Base-by-base conservation (phyloP, 2,113 vertebrate species). In the Raja brachyura region DNA sequence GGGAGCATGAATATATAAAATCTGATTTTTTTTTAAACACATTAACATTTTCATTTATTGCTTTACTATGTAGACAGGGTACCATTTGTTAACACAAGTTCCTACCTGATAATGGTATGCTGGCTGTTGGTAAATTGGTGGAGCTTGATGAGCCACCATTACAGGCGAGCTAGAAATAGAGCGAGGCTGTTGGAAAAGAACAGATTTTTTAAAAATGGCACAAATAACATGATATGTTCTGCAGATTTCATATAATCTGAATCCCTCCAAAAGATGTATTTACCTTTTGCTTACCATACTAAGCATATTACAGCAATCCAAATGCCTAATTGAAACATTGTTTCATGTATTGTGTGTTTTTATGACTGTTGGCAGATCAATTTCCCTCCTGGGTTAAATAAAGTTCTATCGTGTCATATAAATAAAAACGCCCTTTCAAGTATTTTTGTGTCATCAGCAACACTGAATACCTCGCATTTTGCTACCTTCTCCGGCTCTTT, bases 101-200 rank as follows among this genome's bases (percentile, higher is more conserved):
- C 74, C 94, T 96, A 97, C 97, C 97, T 97, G 97, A 92, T 96
- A 97, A 90, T 96, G 96, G 93, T 96, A 96, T 0, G 95, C 93
- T 94, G 96, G 95, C 93, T 96, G 96, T 93, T 97, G 97, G 95
- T 96, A 97, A 93, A 97, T 93, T 0, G 96, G 96, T 73, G 96
- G 96, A 74, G 93, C 75, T 68, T 95, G 28, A 88, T 94, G 95
- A 93, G 96, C 94, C 75, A 96, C 94, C 96, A 97, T 95, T 94
- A 96, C 63, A 93, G 96, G 95, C 33, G 96, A 96, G 95, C 95
- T 95, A 94, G 96, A 95, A 94, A 96, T 93, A 88, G 96, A 95
- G 90, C 95, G 94, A 0, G 95, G 94, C 96, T 97, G 59, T 93
- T 66, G 93, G 93, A 88, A 93, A 93, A 10, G 78, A 93, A 81